Evolutionary conservation across 2,888 invertebrate genomes (phyloP), one percentile per base, ranked within the genome.

Genomic region (Yponomeuta plumbellus): DNA sequence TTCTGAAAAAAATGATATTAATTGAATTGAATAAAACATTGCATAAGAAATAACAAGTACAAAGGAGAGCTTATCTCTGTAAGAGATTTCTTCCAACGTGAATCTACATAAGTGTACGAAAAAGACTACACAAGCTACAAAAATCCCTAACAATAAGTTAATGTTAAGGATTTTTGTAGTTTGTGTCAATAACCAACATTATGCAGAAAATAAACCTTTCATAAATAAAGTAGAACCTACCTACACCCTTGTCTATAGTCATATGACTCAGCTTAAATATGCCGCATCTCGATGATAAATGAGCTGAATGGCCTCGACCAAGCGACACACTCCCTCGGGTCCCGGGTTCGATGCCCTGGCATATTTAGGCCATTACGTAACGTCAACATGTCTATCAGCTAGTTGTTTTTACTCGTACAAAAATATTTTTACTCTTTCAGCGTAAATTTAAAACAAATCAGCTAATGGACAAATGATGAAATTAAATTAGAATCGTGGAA

Each of bases 291-390:
- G 76, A 82, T 87, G 85, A 88, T 83, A 81, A 80, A 86, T 77
- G 83, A 70, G 71, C 73, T 67, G 69, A 69, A 69, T 74, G 89
- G 83, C 89, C 90, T 89, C 89, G 90, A 89, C 90, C 89, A 85
- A 88, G 82, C 85, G 87, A 90, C 90, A 88, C 83, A 89, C 84
- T 89, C 80, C 80, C 74, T 71, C 71, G 64, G 69, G 17, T 61
- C 61, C 61, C 67, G 73, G 76, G 88, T 81, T 87, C 86, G 76
- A 78, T 77, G 88, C 80, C 84, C 61, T 23, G 59, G 34, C 61
- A 61, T n/a, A 86, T 86, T 88, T 90, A 80, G 85, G 85, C 82
- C 21, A n/a, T 66, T 87, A 84, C 82, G 81, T 81, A 79, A 80
- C 78, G 72, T 71, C 71, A 74, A 75, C 61, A 80, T 77, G 72